phyloP scores from a whole-genome alignment of 2,888 invertebrate genomes.

The Aethes cnicana region DNA sequence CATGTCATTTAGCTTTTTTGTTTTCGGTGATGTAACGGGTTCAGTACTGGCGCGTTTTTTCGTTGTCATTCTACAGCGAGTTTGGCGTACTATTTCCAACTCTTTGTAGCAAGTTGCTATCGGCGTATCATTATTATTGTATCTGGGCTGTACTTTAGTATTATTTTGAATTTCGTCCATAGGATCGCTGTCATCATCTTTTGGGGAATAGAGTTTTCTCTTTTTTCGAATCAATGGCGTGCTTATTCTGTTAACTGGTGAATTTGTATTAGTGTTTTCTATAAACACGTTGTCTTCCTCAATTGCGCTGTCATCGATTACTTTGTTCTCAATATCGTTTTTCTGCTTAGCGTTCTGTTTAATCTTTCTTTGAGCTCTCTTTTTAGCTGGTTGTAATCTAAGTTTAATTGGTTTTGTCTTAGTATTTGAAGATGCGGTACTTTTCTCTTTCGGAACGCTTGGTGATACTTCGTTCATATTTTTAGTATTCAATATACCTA shows the following conservation, averaged over 20 bases:
- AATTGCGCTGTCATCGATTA: background rate
- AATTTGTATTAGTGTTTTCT: slow-evolving; percentile 4
- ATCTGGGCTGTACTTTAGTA: slow-evolving; percentile 38
- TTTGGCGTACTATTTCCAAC: slow-evolving; percentile 55
- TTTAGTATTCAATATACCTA: background rate
- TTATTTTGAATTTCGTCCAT: slow-evolving; percentile 39
- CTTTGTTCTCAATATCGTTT: background rate
- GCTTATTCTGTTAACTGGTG: slow-evolving; percentile 14
- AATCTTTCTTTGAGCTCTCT: slow-evolving; percentile 7
- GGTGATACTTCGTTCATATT: no score
- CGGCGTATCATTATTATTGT: slow-evolving; percentile 42
- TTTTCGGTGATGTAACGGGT: slow-evolving; percentile 48
- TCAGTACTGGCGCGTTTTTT: slow-evolving; percentile 37
- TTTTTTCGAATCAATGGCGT: slow-evolving; percentile 45
- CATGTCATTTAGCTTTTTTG: slow-evolving; percentile 50
- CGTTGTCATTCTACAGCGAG: slow-evolving; percentile 41
- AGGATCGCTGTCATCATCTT: slow-evolving; percentile 44
- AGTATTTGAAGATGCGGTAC: background rate
- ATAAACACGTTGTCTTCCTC: background rate
- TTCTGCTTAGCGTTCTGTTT: background rate
- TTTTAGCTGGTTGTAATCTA: slow-evolving; percentile 11
- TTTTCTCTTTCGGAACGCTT: background rate
- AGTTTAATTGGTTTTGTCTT: background rate
- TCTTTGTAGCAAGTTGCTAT: slow-evolving; percentile 60
- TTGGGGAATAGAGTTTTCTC: slow-evolving; percentile 69